A percentile compares a stretch with the other conserved stretches of the same genome.
phyloP scores from a whole-genome alignment of 2,888 invertebrate species.

The Andrena trimmerana region DNA sequence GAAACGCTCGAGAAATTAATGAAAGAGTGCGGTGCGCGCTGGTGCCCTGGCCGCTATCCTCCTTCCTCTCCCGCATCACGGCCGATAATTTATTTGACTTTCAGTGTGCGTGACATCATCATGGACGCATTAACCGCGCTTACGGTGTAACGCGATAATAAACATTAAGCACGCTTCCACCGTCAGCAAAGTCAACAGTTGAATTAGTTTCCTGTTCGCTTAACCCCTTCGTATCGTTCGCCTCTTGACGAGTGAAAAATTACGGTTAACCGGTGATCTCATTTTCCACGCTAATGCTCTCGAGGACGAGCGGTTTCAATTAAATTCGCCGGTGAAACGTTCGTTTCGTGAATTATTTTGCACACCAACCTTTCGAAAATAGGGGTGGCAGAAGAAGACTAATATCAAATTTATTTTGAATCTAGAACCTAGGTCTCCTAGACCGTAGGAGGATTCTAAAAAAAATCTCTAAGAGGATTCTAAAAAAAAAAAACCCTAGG shows the following conservation, averaged over 20 bases:
- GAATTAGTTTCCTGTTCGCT: conserved; percentile 50
- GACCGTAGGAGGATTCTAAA: too few relatives aligned
- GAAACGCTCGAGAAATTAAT: conserved; percentile 61
- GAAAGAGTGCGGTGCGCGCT: conserved; percentile 41
- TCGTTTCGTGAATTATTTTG: neutral
- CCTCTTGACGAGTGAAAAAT: conserved; percentile 1
- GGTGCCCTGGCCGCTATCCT: neutral
- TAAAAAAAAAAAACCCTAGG: too few relatives aligned
- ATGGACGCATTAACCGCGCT: conserved; percentile 56
- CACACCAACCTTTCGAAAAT: too few relatives aligned
- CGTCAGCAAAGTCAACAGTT: conserved; percentile 33
- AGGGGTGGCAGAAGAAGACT: too few relatives aligned
- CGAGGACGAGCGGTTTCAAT: neutral
- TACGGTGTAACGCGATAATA: conserved; percentile 59
- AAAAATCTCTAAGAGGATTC: too few relatives aligned
- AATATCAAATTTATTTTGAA: too few relatives aligned
- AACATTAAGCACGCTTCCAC: conserved; percentile 44
- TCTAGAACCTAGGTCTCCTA: too few relatives aligned
- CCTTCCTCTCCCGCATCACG: conserved; percentile 20
- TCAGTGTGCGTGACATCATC: conserved; percentile 60
- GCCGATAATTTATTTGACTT: conserved; percentile 63
- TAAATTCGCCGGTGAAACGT: neutral
- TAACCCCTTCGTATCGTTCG: conserved; percentile 38
- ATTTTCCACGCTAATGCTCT: neutral
- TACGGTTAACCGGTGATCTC: conserved; percentile 22